A percentile compares a stretch with the other conserved stretches of the same genome.
phyloP scores from a whole-genome alignment of 2,113 vertebrate species.

The Numida meleagris region DNA sequence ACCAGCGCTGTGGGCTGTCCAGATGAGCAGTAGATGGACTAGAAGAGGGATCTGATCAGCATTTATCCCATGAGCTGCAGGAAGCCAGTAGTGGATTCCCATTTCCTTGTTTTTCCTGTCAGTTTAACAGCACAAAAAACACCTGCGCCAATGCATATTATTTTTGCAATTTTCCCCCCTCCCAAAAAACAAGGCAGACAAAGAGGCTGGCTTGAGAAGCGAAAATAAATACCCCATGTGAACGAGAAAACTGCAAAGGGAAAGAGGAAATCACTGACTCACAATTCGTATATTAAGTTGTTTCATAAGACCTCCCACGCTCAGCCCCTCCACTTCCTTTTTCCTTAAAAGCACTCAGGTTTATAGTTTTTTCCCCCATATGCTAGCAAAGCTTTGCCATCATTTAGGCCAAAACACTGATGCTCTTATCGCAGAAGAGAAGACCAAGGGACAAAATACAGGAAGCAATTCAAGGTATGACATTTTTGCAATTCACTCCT shows the following conservation, averaged over 20 bases:
- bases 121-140: not conserved
- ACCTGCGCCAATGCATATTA: not conserved
- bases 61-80: not conserved
- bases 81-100: not conserved
- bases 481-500: not conserved
- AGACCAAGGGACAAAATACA: not conserved
- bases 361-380: not conserved
- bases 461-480: not conserved
- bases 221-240: not conserved
- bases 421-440: not conserved
- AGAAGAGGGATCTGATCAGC: not conserved
- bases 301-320: not conserved
- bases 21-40: accelerated
- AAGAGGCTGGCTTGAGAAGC: not conserved
- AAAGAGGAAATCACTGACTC: constrained; percentile 29
- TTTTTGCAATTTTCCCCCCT: not conserved
- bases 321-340: not conserved
- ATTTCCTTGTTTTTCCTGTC: not conserved
- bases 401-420: not conserved
- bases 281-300: not conserved
- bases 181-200: not conserved
- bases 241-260: not conserved
- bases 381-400: not conserved
- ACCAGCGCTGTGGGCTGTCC: not conserved
- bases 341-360: not conserved